Evolutionary conservation across 2,797 vertebrate species (phyloP).

Genomic region (Babyrousa celebensis): DNA sequence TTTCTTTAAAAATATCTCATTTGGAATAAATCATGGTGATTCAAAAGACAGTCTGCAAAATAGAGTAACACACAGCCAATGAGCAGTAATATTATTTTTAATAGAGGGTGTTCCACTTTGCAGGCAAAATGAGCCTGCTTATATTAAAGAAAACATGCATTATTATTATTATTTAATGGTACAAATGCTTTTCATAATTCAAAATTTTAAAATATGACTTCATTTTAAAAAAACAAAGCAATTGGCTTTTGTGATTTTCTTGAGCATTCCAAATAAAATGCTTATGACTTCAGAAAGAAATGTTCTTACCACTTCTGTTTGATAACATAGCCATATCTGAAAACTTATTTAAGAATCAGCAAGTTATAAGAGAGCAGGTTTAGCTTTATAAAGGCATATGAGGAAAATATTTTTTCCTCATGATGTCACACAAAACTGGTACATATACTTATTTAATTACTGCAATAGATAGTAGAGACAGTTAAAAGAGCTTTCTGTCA

Average conservation of each 20-base stretch:
- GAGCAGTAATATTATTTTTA: conserved; percentile 47
- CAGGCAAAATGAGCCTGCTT: not conserved
- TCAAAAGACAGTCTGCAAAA: conserved; percentile 4
- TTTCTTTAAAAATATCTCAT: conserved; percentile 48
- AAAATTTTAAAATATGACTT: not conserved
- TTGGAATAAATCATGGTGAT: not conserved
- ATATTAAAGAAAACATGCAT: not conserved
- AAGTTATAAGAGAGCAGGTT: not conserved
- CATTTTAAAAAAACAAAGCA: conserved; percentile 46
- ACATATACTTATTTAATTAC: conserved; percentile 20
- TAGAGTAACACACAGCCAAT: not conserved
- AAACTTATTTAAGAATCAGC: conserved; percentile 64
- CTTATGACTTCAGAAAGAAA: conserved; percentile 34
- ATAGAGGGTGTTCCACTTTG: not conserved
- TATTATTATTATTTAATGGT: conserved; percentile 26
- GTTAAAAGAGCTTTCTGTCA: conserved; percentile 55
- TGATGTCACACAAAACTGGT: conserved; percentile 49
- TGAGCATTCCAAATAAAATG: conserved; percentile 40
- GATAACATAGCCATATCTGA: conserved; percentile 31
- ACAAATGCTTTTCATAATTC: conserved; percentile 33
- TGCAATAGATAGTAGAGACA: not conserved
- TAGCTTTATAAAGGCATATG: conserved; percentile 41
- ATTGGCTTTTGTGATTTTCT: conserved; percentile 7
- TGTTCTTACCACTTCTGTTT: not conserved
- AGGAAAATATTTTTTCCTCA: conserved; percentile 33